These are phyloP conservation scores for Centrocercus urophasianus DNA, from an alignment of 2,113 vertebrate species.

Conservation along the genomic window DNA sequence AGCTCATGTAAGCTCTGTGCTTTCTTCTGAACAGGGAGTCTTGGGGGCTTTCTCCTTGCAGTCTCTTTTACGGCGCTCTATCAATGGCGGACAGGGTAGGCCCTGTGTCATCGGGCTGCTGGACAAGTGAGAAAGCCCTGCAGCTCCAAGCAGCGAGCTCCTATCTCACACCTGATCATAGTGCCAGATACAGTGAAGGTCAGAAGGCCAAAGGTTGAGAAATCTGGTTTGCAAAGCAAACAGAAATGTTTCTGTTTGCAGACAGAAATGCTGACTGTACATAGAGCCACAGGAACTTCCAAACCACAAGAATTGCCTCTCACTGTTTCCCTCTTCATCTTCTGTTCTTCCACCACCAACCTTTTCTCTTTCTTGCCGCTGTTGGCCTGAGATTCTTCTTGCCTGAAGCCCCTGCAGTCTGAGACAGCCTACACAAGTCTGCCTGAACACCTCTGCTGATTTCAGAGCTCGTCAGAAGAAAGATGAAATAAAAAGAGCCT, in stretches of 20 bases:
- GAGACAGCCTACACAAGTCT: slow-evolving; percentile 59
- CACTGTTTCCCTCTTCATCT: slow-evolving; percentile 68
- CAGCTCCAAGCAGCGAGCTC: neutral
- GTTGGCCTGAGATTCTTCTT: slow-evolving; percentile 67
- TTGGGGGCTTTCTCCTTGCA: neutral
- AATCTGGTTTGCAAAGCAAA: slow-evolving; percentile 66
- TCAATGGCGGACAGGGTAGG: neutral
- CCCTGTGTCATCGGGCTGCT: neutral
- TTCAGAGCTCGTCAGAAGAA: neutral
- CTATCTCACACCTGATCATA: slow-evolving; percentile 37
- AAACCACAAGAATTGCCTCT: slow-evolving; percentile 73
- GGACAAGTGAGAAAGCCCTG: neutral
- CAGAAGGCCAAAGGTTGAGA: slow-evolving; percentile 72
- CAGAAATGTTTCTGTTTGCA: slow-evolving; percentile 69
- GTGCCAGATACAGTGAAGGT: slow-evolving; percentile 49
- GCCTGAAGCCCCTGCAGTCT: slow-evolving; percentile 67
- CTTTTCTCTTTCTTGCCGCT: slow-evolving; percentile 43
- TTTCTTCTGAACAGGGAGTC: neutral
- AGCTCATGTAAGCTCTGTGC: neutral
- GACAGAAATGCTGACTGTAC: slow-evolving; percentile 72
- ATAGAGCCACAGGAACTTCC: slow-evolving; percentile 72
- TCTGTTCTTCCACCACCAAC: slow-evolving; percentile 53
- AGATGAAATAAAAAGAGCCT: neutral
- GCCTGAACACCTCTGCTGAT: slow-evolving; percentile 36
- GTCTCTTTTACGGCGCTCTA: neutral